Conservation (phyloP, 2,797 vertebrate genomes). For the Sebastes oblongus region DNA sequence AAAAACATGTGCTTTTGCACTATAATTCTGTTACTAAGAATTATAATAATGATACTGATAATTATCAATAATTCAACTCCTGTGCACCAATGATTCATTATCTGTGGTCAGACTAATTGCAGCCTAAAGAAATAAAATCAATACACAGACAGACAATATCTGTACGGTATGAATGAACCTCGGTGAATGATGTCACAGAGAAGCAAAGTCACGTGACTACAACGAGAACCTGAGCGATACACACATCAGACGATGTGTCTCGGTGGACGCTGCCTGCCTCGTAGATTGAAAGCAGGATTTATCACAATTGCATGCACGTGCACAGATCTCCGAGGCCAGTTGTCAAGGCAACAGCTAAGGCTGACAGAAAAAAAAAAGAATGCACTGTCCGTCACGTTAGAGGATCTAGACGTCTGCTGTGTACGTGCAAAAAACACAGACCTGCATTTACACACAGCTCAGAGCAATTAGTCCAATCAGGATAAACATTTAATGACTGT, state of each 20-base stretch:
- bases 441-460: constrained; percentile 39
- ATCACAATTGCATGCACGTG: constrained; percentile 60
- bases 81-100: neutral
- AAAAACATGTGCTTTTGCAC: neutral
- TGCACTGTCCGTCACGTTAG: neutral
- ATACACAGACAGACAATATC: neutral
- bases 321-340: constrained; percentile 49
- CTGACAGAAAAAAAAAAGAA: constrained; percentile 2
- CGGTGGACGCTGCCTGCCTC: constrained; percentile 17
- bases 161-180: neutral
- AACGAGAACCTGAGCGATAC: neutral
- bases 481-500: constrained; percentile 71
- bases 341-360: constrained; percentile 73
- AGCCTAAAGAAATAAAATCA: neutral
- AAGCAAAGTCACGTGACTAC: neutral
- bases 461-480: constrained; percentile 50
- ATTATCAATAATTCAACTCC: constrained; percentile 6
- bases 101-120: neutral
- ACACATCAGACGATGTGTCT: constrained; percentile 5
- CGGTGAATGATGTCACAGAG: constrained; percentile 19
- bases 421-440: neutral
- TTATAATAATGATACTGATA: neutral
- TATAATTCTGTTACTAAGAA: neutral
- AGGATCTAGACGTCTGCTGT: constrained; percentile 1
- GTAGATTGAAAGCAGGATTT: constrained; percentile 33